Base-by-base conservation (phyloP, 2,888 invertebrate genomes). In the Ectemnius cavifrons region DNA sequence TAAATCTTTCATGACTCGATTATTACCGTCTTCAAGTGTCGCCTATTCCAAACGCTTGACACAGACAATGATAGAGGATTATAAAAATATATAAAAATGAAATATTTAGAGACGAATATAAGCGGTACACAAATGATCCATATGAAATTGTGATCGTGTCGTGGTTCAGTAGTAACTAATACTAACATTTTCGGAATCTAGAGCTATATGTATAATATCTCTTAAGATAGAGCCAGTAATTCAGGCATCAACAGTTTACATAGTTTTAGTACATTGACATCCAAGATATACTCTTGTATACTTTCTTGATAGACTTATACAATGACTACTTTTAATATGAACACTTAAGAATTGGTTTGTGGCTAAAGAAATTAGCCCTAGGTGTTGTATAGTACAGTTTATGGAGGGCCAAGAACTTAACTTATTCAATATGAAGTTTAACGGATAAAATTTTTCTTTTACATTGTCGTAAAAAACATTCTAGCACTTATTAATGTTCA, bases 31-130 rank as follows among this genome's bases (percentile, higher is more conserved):
- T 37, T 37, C 37, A 37, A 37, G 37, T 37, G 37, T 6, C 37
- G 37, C 37, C 37, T 63, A 64, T 65, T 20, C 71, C 45, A 72
- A 71, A 71, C 11, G 62, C 37, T 20, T 45, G 23, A 60, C 67
- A 76, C 8, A 78, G 70, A 65, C 74, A 71, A 75, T 72, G 73
- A 37, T 20, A 28, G 57, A 74, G 71, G 27, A 71, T 65, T 73
- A 66, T 73, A 82, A 71, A 83, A 78, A 77, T 73, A 65, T 78
- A 80, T 84, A 82, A 80, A 82, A 82, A 78, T 80, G 73, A 79
- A 56, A 59, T 74, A 79, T 74, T 74, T 60, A 46, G 67, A 23
- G 74, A 66, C 60, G 49, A 65, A 27, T 62, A 23, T 74, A 62
- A 60, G 2, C 18, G 47, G 63, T 52, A 68, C 61, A 47, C 73